Percentiles rank a stretch among this genome's conserved stretches.
Conservation (phyloP, 2,797 vertebrate genomes). For the Microctenopoma lineatum region DNA sequence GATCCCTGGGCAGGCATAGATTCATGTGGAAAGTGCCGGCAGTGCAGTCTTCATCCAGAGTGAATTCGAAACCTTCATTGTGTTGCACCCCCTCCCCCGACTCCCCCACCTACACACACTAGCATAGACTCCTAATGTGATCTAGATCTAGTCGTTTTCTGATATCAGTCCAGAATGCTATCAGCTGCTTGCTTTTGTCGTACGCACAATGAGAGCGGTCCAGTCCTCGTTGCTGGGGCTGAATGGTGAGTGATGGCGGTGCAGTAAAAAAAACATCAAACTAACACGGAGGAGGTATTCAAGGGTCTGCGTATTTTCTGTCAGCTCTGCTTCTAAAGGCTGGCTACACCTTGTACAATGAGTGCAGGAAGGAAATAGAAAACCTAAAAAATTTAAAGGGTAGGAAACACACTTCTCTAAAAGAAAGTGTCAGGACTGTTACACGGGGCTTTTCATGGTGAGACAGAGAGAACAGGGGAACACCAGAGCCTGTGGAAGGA, state of each 20-base stretch:
- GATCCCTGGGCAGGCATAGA: constrained; percentile 77
- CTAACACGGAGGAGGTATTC: constrained; percentile 42
- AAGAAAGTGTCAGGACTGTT: constrained; percentile 5
- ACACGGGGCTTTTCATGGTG: background rate
- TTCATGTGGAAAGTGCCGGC: constrained; percentile 78
- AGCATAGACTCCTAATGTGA: constrained; percentile 41
- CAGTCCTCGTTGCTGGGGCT: constrained; percentile 48
- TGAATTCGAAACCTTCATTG: constrained; percentile 75
- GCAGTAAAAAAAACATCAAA: constrained; percentile 34
- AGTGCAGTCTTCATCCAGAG: constrained; percentile 77
- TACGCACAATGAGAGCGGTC: constrained; percentile 66
- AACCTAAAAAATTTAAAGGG: constrained; percentile 13
- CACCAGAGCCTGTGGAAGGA: constrained; percentile 4
- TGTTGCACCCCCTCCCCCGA: constrained; percentile 38
- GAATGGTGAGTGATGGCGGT: constrained; percentile 53
- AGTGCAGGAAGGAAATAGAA: constrained; percentile 26
- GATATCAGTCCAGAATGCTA: constrained; percentile 72
- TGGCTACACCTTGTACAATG: constrained; percentile 19
- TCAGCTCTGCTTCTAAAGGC: constrained; percentile 23
- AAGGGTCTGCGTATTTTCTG: constrained; percentile 19
- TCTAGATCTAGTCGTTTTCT: constrained; percentile 66
- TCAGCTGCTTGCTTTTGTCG: constrained; percentile 72
- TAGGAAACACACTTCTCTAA: constrained; percentile 5
- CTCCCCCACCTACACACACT: background rate
- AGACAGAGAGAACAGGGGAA: constrained; percentile 2